Base-by-base conservation (phyloP, 2,797 vertebrate species). In the Myoxocephalus aenaeus region DNA sequence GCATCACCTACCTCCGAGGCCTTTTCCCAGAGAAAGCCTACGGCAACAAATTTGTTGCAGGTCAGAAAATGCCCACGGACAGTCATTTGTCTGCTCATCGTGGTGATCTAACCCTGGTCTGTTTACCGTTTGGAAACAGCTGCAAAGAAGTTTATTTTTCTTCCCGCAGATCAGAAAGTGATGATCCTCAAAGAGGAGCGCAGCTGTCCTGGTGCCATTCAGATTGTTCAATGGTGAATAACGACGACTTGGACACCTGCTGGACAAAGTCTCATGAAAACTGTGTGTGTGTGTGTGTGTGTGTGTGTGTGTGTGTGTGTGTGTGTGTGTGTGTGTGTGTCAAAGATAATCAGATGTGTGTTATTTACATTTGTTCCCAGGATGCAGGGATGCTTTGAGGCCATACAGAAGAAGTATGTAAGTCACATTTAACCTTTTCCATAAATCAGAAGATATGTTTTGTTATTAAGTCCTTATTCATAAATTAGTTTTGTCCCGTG, bases 321-420 rank as follows among this genome's bases (percentile, higher is more conserved):
- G 29, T 29, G 48, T 58, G 44, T 38, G 40, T 42, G 40, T 40
- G 38, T 40, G 40, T 42, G 12, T 42, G 22, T 66, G 36, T 61
- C n/a, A 25, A 18, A 34, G 50, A 57, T 58, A 25, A 58, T 58
- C 40, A 34, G 34, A 32, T n/a, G 56, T 46, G 27, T 58, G 20
- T 34, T 75, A 36, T 1, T 89, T 81, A 80, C 44, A 89, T 79
- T 15, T 79, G 15, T 61, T 90, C 90, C 46, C 90, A 99, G 98
- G 98, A 96, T 99, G 95, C 92, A 96, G 70, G 98, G 98, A 76
- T 99, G 98, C 86, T 99, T 98, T 73, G 97, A 99, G 88, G 98
- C 98, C 86, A 95, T 99, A 78, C 95, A 98, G 92, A 97, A 92
- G 88, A 98, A 97, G 96, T 99, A 97, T 2, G 98, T 99, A 94